Evolutionary conservation across 1,140 invertebrate genomes (phyloP).

Genomic region (Tyrophagus putrescentiae): DNA sequence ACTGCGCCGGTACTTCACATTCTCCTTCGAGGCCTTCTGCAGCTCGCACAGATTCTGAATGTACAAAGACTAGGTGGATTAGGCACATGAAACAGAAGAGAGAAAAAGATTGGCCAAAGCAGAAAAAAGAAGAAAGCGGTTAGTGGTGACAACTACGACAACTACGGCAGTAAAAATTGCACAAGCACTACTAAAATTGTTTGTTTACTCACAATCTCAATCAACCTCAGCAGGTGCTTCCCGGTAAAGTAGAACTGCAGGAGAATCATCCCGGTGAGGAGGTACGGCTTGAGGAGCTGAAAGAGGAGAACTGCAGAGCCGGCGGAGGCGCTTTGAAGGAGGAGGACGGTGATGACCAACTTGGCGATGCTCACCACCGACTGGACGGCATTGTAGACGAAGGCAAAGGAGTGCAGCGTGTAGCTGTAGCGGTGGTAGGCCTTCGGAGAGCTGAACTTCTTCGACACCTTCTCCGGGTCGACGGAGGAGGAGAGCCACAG

Average conservation of each 20-base stretch:
- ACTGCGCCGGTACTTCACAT: constrained; percentile 38
- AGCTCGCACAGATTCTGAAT: not conserved
- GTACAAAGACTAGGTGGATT: not conserved
- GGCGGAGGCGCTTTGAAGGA: no score
- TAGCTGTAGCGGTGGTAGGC: not conserved
- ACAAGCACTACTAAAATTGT: not conserved
- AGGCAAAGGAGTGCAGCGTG: not conserved
- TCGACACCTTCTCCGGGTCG: not conserved
- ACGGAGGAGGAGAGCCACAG: not conserved
- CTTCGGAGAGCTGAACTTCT: not conserved
- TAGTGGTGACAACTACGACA: not conserved
- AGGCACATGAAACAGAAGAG: no score
- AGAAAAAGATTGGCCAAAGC: no score
- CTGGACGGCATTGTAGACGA: constrained; percentile 4
- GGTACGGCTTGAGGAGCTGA: not conserved
- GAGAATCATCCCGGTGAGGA: not conserved
- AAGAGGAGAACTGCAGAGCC: no score
- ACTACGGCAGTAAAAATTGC: not conserved
- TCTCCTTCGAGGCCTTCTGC: not conserved
- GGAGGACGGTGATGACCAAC: not conserved
- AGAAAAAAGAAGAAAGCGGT: no score
- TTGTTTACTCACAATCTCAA: not conserved
- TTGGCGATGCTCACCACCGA: not conserved
- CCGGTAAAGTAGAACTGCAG: not conserved
- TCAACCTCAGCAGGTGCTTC: not conserved